Percentiles rank a stretch among this genome's conserved stretches.
Evolutionary conservation across 2,113 vertebrate genomes (phyloP).

Genomic region (Opisthocomus hoazin): DNA sequence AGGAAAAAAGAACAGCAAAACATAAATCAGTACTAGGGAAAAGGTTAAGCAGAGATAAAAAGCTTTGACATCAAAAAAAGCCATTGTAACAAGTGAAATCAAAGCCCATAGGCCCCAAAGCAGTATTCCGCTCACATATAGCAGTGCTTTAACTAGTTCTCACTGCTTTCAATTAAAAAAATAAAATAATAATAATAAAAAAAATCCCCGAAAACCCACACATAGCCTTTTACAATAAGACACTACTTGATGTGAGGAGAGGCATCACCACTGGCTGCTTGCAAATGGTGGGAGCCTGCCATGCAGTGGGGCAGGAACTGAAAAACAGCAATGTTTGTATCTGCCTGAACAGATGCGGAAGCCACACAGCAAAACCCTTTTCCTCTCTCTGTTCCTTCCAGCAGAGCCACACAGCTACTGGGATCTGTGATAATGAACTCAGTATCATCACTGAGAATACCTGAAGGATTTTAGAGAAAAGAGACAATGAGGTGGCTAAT

Average conservation of each 20-base stretch:
- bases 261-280: neutral
- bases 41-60: constrained; percentile 21
- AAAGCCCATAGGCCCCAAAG: neutral
- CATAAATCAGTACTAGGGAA: neutral
- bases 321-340: neutral
- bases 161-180: neutral
- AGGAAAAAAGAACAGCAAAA: neutral
- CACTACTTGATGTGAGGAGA: neutral
- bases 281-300: neutral
- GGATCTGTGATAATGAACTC: neutral
- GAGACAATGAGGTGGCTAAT: neutral
- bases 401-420: neutral
- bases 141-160: neutral
- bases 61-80: neutral
- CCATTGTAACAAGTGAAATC: neutral
- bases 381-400: neutral
- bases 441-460: neutral
- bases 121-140: neutral
- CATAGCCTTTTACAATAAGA: neutral
- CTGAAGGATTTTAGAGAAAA: neutral
- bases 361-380: neutral
- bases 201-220: neutral
- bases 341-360: neutral
- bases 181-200: neutral
- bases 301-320: rapidly evolving